These are phyloP conservation scores for Ornithoptera priamus DNA, from an alignment of 2,888 invertebrate genomes.

Conservation along the genomic window DNA sequence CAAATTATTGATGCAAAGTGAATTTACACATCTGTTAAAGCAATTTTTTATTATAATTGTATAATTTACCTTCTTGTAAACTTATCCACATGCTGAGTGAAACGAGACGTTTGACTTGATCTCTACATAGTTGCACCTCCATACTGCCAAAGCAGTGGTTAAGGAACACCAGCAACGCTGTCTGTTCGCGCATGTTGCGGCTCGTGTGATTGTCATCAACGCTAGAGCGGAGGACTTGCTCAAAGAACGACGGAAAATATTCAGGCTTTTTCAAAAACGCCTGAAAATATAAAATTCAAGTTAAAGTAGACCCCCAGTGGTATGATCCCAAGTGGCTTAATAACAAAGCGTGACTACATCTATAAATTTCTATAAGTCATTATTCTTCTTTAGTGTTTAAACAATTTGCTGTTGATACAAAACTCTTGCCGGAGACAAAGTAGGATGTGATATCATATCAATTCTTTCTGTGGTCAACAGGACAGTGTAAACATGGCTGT, in stretches of 20 bases:
- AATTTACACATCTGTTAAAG: background rate
- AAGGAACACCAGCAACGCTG: constrained; percentile 92
- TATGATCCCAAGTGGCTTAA: background rate
- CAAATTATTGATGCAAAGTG: background rate
- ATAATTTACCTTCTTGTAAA: constrained; percentile 85
- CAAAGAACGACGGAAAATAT: constrained; percentile 90
- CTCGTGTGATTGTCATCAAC: constrained; percentile 79
- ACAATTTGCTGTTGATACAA: too few relatives aligned
- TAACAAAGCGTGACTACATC: background rate
- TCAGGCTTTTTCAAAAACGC: constrained; percentile 88
- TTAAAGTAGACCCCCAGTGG: background rate
- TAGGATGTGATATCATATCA: too few relatives aligned
- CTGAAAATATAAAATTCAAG: constrained; percentile 54
- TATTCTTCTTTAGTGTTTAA: too few relatives aligned
- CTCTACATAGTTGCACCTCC: constrained; percentile 95
- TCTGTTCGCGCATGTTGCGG: constrained; percentile 86
- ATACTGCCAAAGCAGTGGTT: constrained; percentile 98
- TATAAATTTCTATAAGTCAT: background rate
- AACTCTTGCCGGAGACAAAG: too few relatives aligned
- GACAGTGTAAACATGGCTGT: too few relatives aligned
- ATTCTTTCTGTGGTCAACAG: too few relatives aligned
- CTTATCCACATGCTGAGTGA: constrained; percentile 97
- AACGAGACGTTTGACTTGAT: constrained; percentile 94
- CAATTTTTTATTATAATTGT: background rate
- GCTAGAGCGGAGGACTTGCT: constrained; percentile 88